A percentile compares a stretch with the other conserved stretches of the same genome.
Conservation (phyloP, 1,140 invertebrate genomes). For the Ostrea denselamellosa region DNA sequence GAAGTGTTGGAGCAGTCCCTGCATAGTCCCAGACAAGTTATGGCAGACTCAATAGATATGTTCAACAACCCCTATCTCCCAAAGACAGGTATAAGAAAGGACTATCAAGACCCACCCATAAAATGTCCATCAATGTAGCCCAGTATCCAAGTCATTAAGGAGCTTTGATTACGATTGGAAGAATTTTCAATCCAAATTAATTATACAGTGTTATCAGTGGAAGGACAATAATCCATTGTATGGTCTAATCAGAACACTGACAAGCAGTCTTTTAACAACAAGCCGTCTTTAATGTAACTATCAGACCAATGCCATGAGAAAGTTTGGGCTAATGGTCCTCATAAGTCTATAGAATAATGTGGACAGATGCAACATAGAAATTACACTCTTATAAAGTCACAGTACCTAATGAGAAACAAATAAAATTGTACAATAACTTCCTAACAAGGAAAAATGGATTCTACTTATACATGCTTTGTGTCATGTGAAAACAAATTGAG, state of each 20-base stretch:
- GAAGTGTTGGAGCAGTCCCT: conserved; percentile 1
- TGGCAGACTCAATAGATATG: neutral
- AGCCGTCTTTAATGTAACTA: neutral
- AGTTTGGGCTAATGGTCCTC: neutral
- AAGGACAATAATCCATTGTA: conserved; percentile 29
- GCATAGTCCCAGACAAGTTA: neutral
- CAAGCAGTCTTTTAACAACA: neutral
- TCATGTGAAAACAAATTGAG: neutral
- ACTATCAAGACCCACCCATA: neutral
- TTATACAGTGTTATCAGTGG: neutral
- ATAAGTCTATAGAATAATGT: neutral
- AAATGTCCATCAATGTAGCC: neutral
- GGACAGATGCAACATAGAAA: too few species aligned
- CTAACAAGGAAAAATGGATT: too few species aligned
- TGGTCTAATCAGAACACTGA: conserved; percentile 15
- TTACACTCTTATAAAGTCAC: too few species aligned
- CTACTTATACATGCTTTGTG: too few species aligned
- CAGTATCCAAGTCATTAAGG: conserved; percentile 20
- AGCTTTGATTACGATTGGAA: conserved; percentile 26
- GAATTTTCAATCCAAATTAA: conserved; percentile 8
- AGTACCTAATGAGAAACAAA: too few species aligned
- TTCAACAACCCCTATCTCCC: neutral
- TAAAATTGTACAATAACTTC: too few species aligned
- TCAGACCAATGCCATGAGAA: neutral
- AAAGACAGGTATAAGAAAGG: conserved; percentile 1